A percentile compares a stretch with the other conserved stretches of the same genome.
Conservation (phyloP, 1,140 invertebrate species). For the Ectropis grisescens region DNA sequence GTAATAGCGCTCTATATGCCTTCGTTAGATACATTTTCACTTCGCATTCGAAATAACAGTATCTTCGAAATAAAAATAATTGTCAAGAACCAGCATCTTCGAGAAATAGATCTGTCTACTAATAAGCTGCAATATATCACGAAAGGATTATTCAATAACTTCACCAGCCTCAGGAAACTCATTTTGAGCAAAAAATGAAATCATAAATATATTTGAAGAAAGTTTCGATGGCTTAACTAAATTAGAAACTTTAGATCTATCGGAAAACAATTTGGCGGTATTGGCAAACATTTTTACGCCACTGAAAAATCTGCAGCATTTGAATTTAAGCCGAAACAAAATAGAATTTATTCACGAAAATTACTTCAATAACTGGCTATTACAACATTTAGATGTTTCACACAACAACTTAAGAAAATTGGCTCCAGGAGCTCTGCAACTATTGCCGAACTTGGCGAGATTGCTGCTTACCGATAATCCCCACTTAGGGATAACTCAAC, state of each 20-base stretch:
- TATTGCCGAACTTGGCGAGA: conserved; percentile 81
- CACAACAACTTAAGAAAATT: conserved; percentile 80
- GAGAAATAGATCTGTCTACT: conserved; percentile 54
- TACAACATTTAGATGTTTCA: conserved; percentile 86
- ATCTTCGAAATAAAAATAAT: conserved; percentile 40
- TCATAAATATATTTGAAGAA: conserved; percentile 46
- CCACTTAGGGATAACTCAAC: conserved; percentile 69
- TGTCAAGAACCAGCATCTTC: conserved; percentile 36
- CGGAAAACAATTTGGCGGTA: conserved; percentile 69
- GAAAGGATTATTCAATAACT: conserved; percentile 47
- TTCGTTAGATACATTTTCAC: conserved; percentile 37
- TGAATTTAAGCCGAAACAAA: conserved; percentile 80
- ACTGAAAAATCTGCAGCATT: conserved; percentile 74
- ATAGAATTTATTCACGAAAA: conserved; percentile 77
- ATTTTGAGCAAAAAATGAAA: conserved; percentile 53
- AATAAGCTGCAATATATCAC: conserved; percentile 52
- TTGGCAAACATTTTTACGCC: conserved; percentile 73
- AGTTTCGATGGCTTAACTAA: conserved; percentile 65
- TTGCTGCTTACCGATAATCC: conserved; percentile 82
- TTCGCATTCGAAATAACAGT: conserved; percentile 49
- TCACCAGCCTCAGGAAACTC: conserved; percentile 49
- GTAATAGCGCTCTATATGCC: conserved; percentile 32
- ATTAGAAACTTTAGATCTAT: conserved; percentile 74
- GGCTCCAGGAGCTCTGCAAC: conserved; percentile 79
- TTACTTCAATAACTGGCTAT: conserved; percentile 64